phyloP scores from a whole-genome alignment of 1,140 invertebrate genomes.

The Trichogramma pretiosum region DNA sequence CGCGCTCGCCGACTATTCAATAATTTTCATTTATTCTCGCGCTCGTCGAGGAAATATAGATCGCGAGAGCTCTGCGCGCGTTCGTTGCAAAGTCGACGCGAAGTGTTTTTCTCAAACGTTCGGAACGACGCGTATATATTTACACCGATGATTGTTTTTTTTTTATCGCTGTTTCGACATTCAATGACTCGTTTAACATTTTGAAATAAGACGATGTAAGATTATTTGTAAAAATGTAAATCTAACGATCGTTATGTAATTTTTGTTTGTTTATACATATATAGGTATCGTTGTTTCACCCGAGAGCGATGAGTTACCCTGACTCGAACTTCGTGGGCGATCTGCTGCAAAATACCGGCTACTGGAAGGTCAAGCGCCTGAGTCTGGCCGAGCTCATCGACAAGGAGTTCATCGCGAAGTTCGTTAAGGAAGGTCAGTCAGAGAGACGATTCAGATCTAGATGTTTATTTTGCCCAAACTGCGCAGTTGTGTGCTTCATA shows the following conservation, averaged over 20 bases:
- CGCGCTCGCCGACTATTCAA: too few species aligned
- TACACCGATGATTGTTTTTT: too few species aligned
- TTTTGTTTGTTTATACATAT: slow-evolving; percentile 4
- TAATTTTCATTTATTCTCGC: too few species aligned
- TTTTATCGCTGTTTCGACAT: too few species aligned
- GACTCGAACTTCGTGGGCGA: slow-evolving; percentile 34
- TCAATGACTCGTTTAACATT: too few species aligned
- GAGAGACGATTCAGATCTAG: slow-evolving; percentile 3
- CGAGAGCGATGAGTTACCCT: slow-evolving; percentile 40
- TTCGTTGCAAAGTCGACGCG: too few species aligned
- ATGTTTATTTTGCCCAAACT: neutral
- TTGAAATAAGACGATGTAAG: too few species aligned
- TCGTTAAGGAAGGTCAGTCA: slow-evolving; percentile 43
- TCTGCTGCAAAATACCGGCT: slow-evolving; percentile 44
- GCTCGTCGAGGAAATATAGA: too few species aligned
- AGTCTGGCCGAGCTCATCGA: slow-evolving; percentile 40
- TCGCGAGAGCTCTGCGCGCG: too few species aligned
- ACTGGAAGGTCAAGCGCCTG: slow-evolving; percentile 46
- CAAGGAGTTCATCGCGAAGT: slow-evolving; percentile 47
- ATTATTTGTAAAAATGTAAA: too few species aligned
- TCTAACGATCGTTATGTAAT: slow-evolving; percentile 12
- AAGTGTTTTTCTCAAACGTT: too few species aligned
- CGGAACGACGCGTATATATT: too few species aligned
- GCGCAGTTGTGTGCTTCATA: neutral
- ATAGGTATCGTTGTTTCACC: slow-evolving; percentile 49